These are phyloP conservation scores for Diarsia rubi DNA, from an alignment of 2,888 invertebrate genomes.

Conservation along the genomic window DNA sequence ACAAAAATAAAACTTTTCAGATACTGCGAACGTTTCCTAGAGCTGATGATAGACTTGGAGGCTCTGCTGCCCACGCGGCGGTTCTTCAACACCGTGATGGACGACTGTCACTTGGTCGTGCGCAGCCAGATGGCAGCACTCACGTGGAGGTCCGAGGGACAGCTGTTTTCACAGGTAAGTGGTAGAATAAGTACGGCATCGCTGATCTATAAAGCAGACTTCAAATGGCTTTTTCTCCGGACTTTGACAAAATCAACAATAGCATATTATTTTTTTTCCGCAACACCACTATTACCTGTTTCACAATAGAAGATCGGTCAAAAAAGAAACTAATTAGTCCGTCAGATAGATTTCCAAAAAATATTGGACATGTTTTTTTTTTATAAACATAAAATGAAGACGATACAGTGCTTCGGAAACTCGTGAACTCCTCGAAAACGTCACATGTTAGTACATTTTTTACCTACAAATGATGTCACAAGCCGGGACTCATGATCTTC, in stretches of 20 bases:
- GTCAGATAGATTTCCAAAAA: too few relatives aligned
- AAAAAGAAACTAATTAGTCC: too few relatives aligned
- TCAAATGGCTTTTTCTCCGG: background rate
- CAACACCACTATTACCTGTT: background rate
- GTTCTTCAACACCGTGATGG: conserved; percentile 98
- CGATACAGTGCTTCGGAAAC: too few relatives aligned
- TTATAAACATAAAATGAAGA: too few relatives aligned
- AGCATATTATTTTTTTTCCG: background rate
- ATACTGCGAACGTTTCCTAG: conserved; percentile 98
- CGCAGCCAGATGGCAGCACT: conserved; percentile 96
- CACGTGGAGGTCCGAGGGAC: conserved; percentile 94
- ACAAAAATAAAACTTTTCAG: conserved; percentile 71
- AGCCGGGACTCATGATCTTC: too few relatives aligned
- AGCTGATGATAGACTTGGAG: conserved; percentile 98
- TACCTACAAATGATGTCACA: too few relatives aligned
- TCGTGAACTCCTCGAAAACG: too few relatives aligned
- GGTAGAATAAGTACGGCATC: background rate
- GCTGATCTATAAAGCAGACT: background rate
- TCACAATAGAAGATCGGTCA: too few relatives aligned
- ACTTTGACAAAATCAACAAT: background rate
- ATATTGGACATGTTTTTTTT: too few relatives aligned
- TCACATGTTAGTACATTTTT: too few relatives aligned
- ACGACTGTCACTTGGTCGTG: conserved; percentile 98
- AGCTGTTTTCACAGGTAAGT: conserved; percentile 97
- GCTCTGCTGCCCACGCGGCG: conserved; percentile 98